Evolutionary conservation across 2,888 invertebrate species (phyloP), one percentile per base, ranked within the genome.

Genomic region (Pomacea canaliculata): DNA sequence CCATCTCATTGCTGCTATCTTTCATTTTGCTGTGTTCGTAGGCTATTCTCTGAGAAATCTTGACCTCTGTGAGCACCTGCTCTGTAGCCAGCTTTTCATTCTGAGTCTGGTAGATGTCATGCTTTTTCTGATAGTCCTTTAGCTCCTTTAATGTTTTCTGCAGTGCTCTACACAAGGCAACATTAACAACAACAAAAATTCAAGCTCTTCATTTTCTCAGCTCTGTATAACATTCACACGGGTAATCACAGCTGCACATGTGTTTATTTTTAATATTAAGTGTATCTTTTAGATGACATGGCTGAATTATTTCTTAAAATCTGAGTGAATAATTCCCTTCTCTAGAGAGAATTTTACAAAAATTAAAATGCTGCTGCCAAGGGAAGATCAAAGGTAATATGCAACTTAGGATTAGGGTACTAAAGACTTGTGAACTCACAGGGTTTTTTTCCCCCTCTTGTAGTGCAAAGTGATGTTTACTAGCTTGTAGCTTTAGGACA

Each of bases 101-200:
- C 76, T 93, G 90, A 71, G 92, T 91, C 74, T 94, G 89, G 93
- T 93, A 93, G 77, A 92, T 91, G 79, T 93, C 93, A 84, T 94
- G 93, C 79, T 93, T 92, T 79, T 92, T 92, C 85, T 94, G 94
- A 88, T 94, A 94, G 79, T 93, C 93, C 80, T 93, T 93, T 77
- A 94, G 89, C 83, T 94, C 94, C n/a, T 92, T 90, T 78, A 94
- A 88, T 76, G 94, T 93, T 79, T 92, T 92, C 88, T 94, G 93
- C 70, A 94, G 90, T 62, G 93, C 92, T 83, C 94, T 94, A 83
- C 16, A 79, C 69, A 78, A 27, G 27, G 51, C 8, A 19, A 68
- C 12, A 19, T 51, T 19, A 18, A 49, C 12, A 27, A 49, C 12
- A 27, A 67, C 3, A 37, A 37, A 37, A 5, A 37, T 37, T 37